Percentiles rank a stretch among this genome's conserved stretches.
These are phyloP conservation scores for Bugulina stolonifera DNA, from an alignment of 2,888 invertebrate species.

Conservation along the genomic window DNA sequence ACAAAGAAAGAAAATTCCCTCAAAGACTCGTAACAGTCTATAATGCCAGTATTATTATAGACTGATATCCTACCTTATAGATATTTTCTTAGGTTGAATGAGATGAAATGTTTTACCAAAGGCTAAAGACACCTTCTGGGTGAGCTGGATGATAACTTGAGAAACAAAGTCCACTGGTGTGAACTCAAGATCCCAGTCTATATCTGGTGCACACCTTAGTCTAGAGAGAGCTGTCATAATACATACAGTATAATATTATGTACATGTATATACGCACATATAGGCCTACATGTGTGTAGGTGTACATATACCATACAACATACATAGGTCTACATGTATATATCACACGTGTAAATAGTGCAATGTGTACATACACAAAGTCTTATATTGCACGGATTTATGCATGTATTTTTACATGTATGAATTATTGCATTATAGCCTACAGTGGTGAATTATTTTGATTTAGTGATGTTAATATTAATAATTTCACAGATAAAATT, in stretches of 20 bases:
- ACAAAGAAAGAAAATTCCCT: no score
- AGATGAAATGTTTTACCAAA: conserved; percentile 52
- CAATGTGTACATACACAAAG: no score
- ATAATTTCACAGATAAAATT: no score
- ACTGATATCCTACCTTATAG: conserved; percentile 38
- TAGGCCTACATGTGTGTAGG: not conserved
- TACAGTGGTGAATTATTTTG: no score
- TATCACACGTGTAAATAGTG: no score
- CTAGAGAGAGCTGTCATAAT: conserved; percentile 30
- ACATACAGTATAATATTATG: no score
- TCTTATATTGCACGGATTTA: no score
- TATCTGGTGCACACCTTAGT: conserved; percentile 44
- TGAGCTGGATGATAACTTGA: conserved; percentile 43
- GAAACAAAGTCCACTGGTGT: conserved; percentile 54
- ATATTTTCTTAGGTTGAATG: conserved; percentile 44
- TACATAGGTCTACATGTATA: not conserved
- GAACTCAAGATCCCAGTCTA: conserved; percentile 52
- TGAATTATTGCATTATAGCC: not conserved
- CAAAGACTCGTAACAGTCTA: no score
- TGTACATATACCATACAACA: not conserved
- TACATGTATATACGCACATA: not conserved
- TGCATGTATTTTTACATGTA: not conserved
- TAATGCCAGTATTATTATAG: no score
- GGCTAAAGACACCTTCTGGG: conserved; percentile 40
- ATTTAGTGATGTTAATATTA: no score